Base-by-base conservation (phyloP, 2,888 invertebrate species). In the Cactoblastis cactorum region DNA sequence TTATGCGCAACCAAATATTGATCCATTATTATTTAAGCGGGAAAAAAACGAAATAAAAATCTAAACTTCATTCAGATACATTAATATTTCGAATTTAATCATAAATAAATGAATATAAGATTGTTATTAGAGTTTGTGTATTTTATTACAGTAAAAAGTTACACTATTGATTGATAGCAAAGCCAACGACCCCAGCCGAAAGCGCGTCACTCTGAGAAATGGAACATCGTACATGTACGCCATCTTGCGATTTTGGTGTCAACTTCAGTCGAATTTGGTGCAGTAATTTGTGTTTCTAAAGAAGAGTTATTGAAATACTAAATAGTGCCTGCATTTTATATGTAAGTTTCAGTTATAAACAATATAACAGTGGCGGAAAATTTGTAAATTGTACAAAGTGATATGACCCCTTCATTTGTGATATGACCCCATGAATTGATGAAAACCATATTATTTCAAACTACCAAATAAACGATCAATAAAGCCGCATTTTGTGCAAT, bases 231-330 rank as follows among this genome's bases (percentile, higher is more conserved):
- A 62, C 63, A 62, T 67, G 80, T 76, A 85, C 86, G 88, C 88
- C 88, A 89, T 89, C 88, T 89, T 88, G 73, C 83, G 86, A 77
- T 56, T 62, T 57, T 62, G 55, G 64, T 79, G 75, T 78, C 83
- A 88, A 88, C 83, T 85, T 74, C 74, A 69, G 74, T 67, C 69
- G 61, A 66, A 68, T 73, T 77, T 67, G 65, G 69, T 71, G 74
- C 66, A 81, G 76, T 76, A 80, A 81, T 80, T 81, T 75, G 73
- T 76, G 77, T 74, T 37, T 79, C 72, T 77, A 70, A 65, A 63
- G 67, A 71, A 65, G 69, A 75, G 71, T 65, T 74, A 76, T 62
- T 71, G 61, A 69, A 74, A 74, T 71, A 69, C 68, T 65, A 71
- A 68, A 63, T 73, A 79, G 73, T 71, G 77, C 76, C 73, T 68